phyloP scores from a whole-genome alignment of 2,797 vertebrate genomes.

The Aeoliscus strigatus region DNA sequence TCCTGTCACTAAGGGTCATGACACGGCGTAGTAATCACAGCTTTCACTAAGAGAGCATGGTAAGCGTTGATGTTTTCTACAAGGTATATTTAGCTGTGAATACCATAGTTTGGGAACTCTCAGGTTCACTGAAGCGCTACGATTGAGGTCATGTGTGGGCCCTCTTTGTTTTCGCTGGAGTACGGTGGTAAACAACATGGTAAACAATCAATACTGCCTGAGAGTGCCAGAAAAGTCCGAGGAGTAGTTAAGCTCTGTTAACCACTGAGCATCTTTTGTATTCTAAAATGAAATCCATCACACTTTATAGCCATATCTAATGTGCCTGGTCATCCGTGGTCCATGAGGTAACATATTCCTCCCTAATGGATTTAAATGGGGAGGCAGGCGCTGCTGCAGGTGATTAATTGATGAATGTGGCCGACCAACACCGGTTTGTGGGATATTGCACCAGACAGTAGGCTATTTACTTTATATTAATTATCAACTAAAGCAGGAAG shows the following conservation, averaged over 20 bases:
- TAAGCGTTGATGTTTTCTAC: constrained; percentile 1
- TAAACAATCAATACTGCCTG: constrained; percentile 54
- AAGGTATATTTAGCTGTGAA: constrained; percentile 55
- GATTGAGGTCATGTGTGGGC: constrained; percentile 55
- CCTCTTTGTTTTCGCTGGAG: no score
- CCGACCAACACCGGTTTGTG: constrained; percentile 44
- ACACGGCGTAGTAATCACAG: no score
- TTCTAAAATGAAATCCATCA: constrained; percentile 62
- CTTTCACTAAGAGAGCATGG: no score
- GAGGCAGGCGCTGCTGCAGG: constrained; percentile 40
- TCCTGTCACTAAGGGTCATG: no score
- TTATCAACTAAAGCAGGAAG: constrained; percentile 25
- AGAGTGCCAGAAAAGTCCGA: constrained; percentile 39
- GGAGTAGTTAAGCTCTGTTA: constrained; percentile 56
- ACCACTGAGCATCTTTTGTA: constrained; percentile 51
- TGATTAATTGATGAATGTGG: constrained; percentile 69
- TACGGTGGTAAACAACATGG: no score
- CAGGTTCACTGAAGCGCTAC: constrained; percentile 49
- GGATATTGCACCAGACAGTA: constrained; percentile 24
- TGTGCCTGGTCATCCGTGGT: constrained; percentile 53
- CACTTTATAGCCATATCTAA: constrained; percentile 64
- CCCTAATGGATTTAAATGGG: constrained; percentile 57
- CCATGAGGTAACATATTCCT: constrained; percentile 58
- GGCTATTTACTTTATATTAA: constrained; percentile 37
- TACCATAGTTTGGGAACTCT: constrained; percentile 45